A percentile compares a stretch with the other conserved stretches of the same genome.
Evolutionary conservation across 2,888 invertebrate genomes (phyloP).

Genomic region (Macropis europaea): DNA sequence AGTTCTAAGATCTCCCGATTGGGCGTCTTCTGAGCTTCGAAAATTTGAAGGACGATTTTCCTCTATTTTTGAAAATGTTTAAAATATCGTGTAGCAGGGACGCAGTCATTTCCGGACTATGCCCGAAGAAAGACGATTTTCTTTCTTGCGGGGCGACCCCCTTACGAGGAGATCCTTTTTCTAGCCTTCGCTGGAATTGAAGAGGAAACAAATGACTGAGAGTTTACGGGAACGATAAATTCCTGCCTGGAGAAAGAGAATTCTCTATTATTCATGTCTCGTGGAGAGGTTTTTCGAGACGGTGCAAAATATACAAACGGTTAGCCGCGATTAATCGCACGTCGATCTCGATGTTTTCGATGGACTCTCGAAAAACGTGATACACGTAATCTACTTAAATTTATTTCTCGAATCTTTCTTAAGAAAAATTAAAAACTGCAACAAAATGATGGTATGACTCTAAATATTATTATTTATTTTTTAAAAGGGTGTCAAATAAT

Average conservation of each 20-base stretch:
- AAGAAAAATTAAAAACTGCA: too few relatives aligned
- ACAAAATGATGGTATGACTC: too few relatives aligned
- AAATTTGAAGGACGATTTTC: too few relatives aligned
- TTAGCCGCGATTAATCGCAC: constrained; percentile 34
- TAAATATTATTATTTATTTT: too few relatives aligned
- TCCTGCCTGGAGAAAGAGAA: constrained; percentile 42
- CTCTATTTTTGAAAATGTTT: too few relatives aligned
- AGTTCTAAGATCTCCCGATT: too few relatives aligned
- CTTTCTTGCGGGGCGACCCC: neutral
- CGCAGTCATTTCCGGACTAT: neutral
- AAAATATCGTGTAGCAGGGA: too few relatives aligned
- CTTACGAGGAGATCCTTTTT: neutral
- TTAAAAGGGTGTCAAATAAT: too few relatives aligned
- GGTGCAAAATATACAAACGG: constrained; percentile 34
- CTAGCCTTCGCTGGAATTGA: constrained; percentile 13
- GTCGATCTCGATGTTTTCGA: constrained; percentile 6
- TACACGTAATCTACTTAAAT: too few relatives aligned
- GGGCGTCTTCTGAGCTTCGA: too few relatives aligned
- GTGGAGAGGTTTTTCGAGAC: constrained; percentile 16
- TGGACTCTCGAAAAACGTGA: neutral
- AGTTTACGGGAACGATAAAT: constrained; percentile 55
- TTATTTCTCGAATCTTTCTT: too few relatives aligned
- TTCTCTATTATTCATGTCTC: constrained; percentile 57
- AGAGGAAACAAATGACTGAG: constrained; percentile 45
- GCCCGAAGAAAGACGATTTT: neutral